Evolutionary conservation across 1,140 invertebrate genomes (phyloP).

Genomic region (Conus betulinus): DNA sequence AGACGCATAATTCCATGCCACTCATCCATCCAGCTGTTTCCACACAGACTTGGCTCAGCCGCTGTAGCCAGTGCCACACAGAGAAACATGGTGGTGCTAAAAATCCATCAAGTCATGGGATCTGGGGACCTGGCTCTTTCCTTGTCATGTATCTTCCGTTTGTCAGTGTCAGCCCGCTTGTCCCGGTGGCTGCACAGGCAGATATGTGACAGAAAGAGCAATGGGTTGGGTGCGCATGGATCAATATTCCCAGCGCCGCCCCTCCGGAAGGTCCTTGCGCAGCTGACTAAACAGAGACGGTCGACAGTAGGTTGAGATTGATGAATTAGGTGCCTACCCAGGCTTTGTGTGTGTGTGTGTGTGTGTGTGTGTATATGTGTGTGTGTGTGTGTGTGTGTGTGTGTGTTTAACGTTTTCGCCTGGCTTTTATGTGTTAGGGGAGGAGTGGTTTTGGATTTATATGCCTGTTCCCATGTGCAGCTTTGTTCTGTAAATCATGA

Average conservation of each 20-base stretch:
- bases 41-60: no score
- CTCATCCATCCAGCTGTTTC: no score
- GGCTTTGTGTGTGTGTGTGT: background rate
- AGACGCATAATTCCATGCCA: no score
- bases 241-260: background rate
- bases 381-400: background rate
- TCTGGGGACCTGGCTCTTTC: background rate
- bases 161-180: background rate
- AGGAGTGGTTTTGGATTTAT: background rate
- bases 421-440: background rate
- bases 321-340: background rate
- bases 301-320: background rate
- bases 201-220: background rate
- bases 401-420: background rate
- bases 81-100: background rate
- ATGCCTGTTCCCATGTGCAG: background rate
- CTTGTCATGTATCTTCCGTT: background rate
- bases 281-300: background rate
- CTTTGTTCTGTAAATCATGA: background rate
- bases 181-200: background rate
- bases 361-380: background rate
- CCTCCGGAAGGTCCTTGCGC: background rate
- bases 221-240: background rate
- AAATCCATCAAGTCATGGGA: background rate
- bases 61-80: no score